phyloP scores from a whole-genome alignment of 2,888 invertebrate genomes.

The Chrysolina haemoptera region DNA sequence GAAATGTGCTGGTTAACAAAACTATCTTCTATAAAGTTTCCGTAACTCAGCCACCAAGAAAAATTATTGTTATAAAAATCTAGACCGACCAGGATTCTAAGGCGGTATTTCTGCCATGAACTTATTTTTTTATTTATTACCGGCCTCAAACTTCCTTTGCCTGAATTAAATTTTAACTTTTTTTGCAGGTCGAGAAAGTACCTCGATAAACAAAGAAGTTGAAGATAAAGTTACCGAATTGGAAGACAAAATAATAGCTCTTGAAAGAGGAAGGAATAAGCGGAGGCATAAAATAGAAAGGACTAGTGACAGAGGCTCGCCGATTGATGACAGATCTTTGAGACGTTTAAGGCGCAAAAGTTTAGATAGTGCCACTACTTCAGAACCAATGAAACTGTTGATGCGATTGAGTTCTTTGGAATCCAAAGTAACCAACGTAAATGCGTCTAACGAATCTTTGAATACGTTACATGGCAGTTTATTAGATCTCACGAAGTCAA shows the following conservation, averaged over 20 bases:
- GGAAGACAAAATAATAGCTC: constrained; percentile 81
- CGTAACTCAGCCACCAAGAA: too few relatives aligned
- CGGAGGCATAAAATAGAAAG: constrained; percentile 71
- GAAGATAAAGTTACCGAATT: constrained; percentile 88
- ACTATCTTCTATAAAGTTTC: too few relatives aligned
- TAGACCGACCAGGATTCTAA: too few relatives aligned
- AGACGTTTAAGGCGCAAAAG: constrained; percentile 79
- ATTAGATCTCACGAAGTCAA: constrained; percentile 62
- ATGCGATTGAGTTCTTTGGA: constrained; percentile 84
- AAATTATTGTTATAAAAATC: too few relatives aligned
- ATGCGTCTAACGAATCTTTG: constrained; percentile 75
- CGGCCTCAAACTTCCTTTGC: not conserved
- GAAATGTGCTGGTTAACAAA: too few relatives aligned
- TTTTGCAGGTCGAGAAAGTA: constrained; percentile 76
- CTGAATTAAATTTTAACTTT: not conserved
- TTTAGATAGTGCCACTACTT: constrained; percentile 83
- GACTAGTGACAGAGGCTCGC: constrained; percentile 66
- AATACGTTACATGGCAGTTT: constrained; percentile 69
- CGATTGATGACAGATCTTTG: constrained; percentile 64
- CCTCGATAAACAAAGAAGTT: constrained; percentile 86
- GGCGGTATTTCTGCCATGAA: too few relatives aligned
- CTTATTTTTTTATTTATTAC: not conserved
- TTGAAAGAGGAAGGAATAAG: constrained; percentile 73
- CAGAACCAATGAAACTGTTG: constrained; percentile 86
- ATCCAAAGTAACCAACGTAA: constrained; percentile 80